A percentile compares a stretch with the other conserved stretches of the same genome.
phyloP scores from a whole-genome alignment of 2,113 vertebrate species.

The Triplophysa rosa region DNA sequence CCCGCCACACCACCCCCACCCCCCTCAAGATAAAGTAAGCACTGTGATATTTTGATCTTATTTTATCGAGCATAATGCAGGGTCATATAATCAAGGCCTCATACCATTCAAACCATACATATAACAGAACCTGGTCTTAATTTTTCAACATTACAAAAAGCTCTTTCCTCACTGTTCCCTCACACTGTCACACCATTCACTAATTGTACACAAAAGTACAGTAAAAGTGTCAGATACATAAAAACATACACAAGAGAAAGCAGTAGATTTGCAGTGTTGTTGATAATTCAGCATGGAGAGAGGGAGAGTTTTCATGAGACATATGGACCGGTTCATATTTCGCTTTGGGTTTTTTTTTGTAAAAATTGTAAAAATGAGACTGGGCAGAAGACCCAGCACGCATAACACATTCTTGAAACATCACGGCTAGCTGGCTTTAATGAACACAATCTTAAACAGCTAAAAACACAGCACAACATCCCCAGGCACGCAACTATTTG shows the following conservation, averaged over 20 bases:
- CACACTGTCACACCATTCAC: not conserved
- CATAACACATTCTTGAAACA: constrained; percentile 67
- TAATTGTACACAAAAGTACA: not conserved
- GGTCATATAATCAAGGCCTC: not conserved
- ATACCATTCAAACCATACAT: not conserved
- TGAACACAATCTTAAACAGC: constrained; percentile 57
- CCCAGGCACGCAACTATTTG: constrained; percentile 38
- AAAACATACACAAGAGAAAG: constrained; percentile 34
- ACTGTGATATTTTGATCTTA: not conserved
- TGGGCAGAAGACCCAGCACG: constrained; percentile 44
- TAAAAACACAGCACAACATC: constrained; percentile 10
- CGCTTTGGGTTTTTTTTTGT: constrained; percentile 1
- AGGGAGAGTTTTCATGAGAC: constrained; percentile 63
- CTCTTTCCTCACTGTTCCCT: not conserved
- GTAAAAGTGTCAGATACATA: not conserved
- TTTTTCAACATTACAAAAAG: constrained; percentile 2
- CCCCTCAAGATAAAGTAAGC: too few relatives aligned
- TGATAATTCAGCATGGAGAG: constrained; percentile 60
- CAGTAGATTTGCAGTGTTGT: constrained; percentile 32
- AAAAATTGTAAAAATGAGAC: constrained; percentile 49
- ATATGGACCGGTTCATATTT: constrained; percentile 59
- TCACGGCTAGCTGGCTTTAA: constrained; percentile 58
- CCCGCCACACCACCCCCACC: too few relatives aligned
- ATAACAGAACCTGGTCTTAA: not conserved
- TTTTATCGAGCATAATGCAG: not conserved